These are phyloP conservation scores for Drosophila jambulina DNA, from an alignment of 1,140 invertebrate genomes.

Conservation along the genomic window DNA sequence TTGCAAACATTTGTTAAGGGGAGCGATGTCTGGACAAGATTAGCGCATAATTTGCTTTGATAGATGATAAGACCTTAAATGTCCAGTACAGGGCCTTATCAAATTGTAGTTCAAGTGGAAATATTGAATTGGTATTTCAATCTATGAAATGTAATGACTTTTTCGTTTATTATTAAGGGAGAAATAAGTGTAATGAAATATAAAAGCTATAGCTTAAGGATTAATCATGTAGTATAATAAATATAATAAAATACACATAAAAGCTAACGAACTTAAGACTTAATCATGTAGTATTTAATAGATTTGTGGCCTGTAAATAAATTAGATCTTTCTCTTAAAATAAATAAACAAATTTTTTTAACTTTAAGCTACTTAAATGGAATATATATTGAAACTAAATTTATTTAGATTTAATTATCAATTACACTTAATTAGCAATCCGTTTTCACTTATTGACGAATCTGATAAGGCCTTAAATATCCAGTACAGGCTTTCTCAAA, in stretches of 20 bases:
- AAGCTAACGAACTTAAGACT: no score
- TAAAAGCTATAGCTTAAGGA: not conserved
- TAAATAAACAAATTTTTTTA: not conserved
- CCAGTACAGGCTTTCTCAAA: no score
- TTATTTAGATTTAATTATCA: no score
- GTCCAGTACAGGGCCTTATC: not conserved
- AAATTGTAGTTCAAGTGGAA: not conserved
- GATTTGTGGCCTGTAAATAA: not conserved
- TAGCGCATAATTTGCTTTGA: conserved; percentile 31
- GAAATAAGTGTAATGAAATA: not conserved
- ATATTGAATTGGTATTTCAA: conserved; percentile 1
- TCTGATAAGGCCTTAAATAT: no score
- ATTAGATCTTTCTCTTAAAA: not conserved
- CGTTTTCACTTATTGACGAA: no score
- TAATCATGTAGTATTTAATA: no score
- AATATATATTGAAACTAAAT: not conserved
- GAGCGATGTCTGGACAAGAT: conserved; percentile 61
- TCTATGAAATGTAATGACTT: not conserved
- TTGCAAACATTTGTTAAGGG: conserved; percentile 46
- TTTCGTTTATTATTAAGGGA: not conserved
- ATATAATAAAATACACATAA: not conserved
- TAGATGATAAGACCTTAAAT: conserved; percentile 26
- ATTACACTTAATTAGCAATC: not conserved
- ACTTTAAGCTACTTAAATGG: not conserved
- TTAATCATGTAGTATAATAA: no score